Evolutionary conservation across 2,113 vertebrate genomes (phyloP), one percentile per base, ranked within the genome.

Genomic region (Gulo gulo): DNA sequence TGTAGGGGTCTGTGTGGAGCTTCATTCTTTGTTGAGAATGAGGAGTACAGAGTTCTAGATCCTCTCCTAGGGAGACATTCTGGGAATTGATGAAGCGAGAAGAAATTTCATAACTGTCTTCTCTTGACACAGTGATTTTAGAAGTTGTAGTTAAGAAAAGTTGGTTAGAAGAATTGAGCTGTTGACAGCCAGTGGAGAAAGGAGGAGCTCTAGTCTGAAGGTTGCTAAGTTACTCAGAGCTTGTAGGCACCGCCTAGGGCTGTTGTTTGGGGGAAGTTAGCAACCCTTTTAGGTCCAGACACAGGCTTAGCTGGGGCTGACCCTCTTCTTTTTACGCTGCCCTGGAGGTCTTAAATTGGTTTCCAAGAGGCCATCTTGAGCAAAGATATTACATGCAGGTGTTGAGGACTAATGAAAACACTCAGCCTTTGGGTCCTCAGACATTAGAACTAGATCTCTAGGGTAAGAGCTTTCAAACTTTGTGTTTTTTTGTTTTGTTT

Each of bases 141-240:
- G 50, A 87, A 95, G 83, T 87, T 92, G 87, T 15, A 61, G 55
- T 81, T 84, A 42, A 85, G 71, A 31, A 87, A 92, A 98, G 96
- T 96, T 96, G 67, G 23, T 20, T 61, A 76, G 20, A 84, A 79
- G 92, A 87, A 69, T 80, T 63, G 86, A 65, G 63, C 45, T 91
- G 85, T 96, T 84, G 36, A 36, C 89, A 39, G 69, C 20, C 45
- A 4, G 86, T 23, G 59, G 39, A n/a, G 52, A 67, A 42, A 79
- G 96, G 89, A 89, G 95, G 96, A 80, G 92, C 63, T 67, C 45
- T 42, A 5, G 10, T 16, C 61, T 69, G 71, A n/a, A 65, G 87
- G 94, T 85, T 82, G 95, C 97, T 93, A 79, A 83, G 94, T 61
- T 88, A 47, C 57, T 0, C 2, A 16, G 83, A 91, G 31, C 21